Percentiles rank a stretch among this genome's conserved stretches.
phyloP scores from a whole-genome alignment of 2,113 vertebrate species.

The Cyprinodon brontotheroides region DNA sequence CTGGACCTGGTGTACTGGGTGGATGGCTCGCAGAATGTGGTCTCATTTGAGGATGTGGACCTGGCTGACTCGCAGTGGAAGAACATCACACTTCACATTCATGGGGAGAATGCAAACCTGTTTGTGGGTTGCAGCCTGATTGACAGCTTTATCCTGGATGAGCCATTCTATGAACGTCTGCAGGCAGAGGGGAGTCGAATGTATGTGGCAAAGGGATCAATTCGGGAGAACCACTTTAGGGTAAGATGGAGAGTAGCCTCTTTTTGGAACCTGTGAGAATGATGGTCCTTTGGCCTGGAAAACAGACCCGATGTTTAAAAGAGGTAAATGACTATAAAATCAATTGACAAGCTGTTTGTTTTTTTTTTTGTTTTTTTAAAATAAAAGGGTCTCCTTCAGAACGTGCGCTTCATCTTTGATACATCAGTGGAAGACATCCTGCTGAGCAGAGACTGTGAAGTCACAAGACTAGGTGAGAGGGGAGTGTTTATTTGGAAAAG shows the following conservation, averaged over 20 bases:
- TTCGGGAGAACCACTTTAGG: slow-evolving; percentile 92
- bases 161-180: slow-evolving; percentile 93
- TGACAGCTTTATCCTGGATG: slow-evolving; percentile 92
- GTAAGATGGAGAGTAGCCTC: slow-evolving; percentile 72
- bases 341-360: not conserved
- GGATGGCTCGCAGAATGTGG: slow-evolving; percentile 84
- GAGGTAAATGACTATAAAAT: slow-evolving; percentile 15
- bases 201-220: slow-evolving; percentile 89
- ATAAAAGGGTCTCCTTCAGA: slow-evolving; percentile 92
- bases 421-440: slow-evolving; percentile 88
- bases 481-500: not conserved
- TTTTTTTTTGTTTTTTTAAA: slow-evolving; percentile 24
- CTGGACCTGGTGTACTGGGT: slow-evolving; percentile 93
- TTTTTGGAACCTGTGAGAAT: not conserved
- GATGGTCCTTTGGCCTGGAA: slow-evolving; percentile 23
- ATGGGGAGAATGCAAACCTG: slow-evolving; percentile 89
- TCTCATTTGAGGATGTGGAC: slow-evolving; percentile 94
- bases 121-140: slow-evolving; percentile 92
- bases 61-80: slow-evolving; percentile 95
- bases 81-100: slow-evolving; percentile 91
- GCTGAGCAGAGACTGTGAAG: slow-evolving; percentile 86
- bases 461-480: slow-evolving; percentile 83
- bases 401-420: slow-evolving; percentile 88
- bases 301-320: slow-evolving; percentile 39
- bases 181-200: slow-evolving; percentile 83